A percentile compares a stretch with the other conserved stretches of the same genome.
These are phyloP conservation scores for Pseudochromis fuscus DNA, from an alignment of 2,797 vertebrate species.

Conservation along the genomic window DNA sequence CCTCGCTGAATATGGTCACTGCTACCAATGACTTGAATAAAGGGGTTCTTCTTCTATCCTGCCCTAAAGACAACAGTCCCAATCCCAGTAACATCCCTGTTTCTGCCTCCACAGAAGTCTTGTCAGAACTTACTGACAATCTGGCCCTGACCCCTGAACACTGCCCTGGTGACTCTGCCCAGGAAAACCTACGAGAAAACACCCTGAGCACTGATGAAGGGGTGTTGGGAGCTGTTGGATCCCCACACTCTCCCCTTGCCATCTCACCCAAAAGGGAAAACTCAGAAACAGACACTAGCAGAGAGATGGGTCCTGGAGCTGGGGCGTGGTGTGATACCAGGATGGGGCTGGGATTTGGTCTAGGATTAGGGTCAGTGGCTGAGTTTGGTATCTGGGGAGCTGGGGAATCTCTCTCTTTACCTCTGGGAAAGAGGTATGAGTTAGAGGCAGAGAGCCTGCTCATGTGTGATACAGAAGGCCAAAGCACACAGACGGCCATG, in stretches of 20 bases:
- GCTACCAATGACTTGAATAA: conserved; percentile 89
- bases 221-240: conserved; percentile 75
- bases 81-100: conserved; percentile 88
- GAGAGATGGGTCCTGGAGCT: conserved; percentile 49
- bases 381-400: conserved; percentile 79
- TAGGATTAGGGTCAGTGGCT: conserved; percentile 57
- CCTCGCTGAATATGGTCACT: conserved; percentile 65
- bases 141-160: conserved; percentile 78
- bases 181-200: conserved; percentile 87
- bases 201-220: conserved; percentile 80
- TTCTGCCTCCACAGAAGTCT: conserved; percentile 79
- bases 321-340: conserved; percentile 74
- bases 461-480: conserved; percentile 79
- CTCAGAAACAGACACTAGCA: conserved; percentile 80
- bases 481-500: conserved; percentile 67
- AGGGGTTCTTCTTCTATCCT: conserved; percentile 83
- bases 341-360: conserved; percentile 59
- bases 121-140: conserved; percentile 83
- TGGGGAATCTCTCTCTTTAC: conserved; percentile 78
- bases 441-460: conserved; percentile 83
- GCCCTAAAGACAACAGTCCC: conserved; percentile 82
- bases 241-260: conserved; percentile 83
- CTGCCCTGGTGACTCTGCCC: conserved; percentile 80
- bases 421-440: conserved; percentile 78
- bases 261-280: conserved; percentile 90